phyloP scores from a whole-genome alignment of 2,797 vertebrate genomes.

The Gallinago solitaria region DNA sequence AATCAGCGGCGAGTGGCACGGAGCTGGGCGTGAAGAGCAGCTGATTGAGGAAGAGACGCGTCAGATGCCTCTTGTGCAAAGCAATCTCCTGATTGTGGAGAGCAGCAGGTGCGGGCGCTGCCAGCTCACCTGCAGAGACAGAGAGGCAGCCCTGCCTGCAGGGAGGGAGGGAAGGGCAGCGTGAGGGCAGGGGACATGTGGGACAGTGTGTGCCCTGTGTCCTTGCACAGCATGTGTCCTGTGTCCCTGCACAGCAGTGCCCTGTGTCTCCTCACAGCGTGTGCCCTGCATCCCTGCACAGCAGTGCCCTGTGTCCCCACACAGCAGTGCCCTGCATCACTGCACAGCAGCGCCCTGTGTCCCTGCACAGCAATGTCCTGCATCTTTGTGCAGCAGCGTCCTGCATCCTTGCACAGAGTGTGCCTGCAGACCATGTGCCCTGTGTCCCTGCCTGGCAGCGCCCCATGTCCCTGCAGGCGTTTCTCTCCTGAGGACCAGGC shows the following conservation, averaged over 20 bases:
- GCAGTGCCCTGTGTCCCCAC: background rate
- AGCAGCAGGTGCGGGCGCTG: constrained; percentile 52
- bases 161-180: background rate
- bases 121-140: constrained; percentile 32
- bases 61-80: constrained; percentile 29
- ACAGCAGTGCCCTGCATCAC: background rate
- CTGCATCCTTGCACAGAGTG: background rate
- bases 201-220: too few relatives aligned
- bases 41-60: constrained; percentile 74
- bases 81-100: constrained; percentile 66
- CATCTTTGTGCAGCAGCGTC: too few relatives aligned
- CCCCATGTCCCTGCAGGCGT: background rate
- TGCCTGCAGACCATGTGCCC: too few relatives aligned
- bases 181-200: rapidly evolving
- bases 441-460: background rate
- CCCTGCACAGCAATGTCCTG: background rate
- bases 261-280: background rate
- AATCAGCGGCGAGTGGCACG: constrained; percentile 64
- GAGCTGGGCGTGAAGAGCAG: constrained; percentile 59
- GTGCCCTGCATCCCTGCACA: background rate
- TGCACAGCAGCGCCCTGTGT: too few relatives aligned
- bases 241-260: background rate
- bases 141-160: background rate
- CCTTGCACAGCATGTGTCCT: background rate
- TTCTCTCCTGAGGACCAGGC: background rate